phyloP scores from a whole-genome alignment of 2,797 vertebrate genomes.

The Melanotaenia boesemani region DNA sequence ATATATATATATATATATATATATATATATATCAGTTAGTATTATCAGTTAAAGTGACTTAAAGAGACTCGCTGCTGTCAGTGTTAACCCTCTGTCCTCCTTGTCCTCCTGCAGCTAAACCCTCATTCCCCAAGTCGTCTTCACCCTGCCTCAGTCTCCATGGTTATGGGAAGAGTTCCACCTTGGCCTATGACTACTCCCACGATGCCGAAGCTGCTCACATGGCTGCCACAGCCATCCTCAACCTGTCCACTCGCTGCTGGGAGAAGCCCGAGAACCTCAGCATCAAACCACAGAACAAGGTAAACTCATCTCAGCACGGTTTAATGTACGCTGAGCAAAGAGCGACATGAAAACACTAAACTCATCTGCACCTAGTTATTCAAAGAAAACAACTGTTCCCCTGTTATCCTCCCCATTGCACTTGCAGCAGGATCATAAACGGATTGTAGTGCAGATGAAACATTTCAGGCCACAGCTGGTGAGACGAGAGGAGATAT shows the following conservation, averaged over 20 bases:
- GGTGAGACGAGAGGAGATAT: slow-evolving; percentile 52
- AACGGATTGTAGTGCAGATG: slow-evolving; percentile 54
- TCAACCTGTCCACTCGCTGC: slow-evolving; percentile 98
- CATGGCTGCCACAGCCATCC: slow-evolving; percentile 98
- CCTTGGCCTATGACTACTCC: slow-evolving; percentile 91
- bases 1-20: too few species aligned
- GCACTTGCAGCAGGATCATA: slow-evolving; percentile 38
- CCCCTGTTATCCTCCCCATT: slow-evolving; percentile 1
- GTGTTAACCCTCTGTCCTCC: slow-evolving; percentile 14
- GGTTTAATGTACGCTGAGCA: background rate
- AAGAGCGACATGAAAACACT: too few species aligned
- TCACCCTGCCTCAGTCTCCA: slow-evolving; percentile 89
- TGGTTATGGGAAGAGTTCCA: slow-evolving; percentile 87
- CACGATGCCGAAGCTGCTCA: slow-evolving; percentile 97
- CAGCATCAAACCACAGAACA: slow-evolving; percentile 91
- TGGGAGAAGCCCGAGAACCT: slow-evolving; percentile 99
- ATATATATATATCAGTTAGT: too few species aligned
- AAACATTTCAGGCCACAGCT: slow-evolving; percentile 62
- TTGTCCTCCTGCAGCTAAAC: slow-evolving; percentile 76
- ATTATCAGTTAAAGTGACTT: too few species aligned
- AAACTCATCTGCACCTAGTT: background rate
- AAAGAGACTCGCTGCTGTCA: background rate
- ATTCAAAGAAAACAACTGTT: too few species aligned
- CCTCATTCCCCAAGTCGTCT: slow-evolving; percentile 88
- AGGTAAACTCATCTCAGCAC: slow-evolving; percentile 41